Evolutionary conservation across 2,888 invertebrate genomes (phyloP).

Genomic region (Mythimna impura): DNA sequence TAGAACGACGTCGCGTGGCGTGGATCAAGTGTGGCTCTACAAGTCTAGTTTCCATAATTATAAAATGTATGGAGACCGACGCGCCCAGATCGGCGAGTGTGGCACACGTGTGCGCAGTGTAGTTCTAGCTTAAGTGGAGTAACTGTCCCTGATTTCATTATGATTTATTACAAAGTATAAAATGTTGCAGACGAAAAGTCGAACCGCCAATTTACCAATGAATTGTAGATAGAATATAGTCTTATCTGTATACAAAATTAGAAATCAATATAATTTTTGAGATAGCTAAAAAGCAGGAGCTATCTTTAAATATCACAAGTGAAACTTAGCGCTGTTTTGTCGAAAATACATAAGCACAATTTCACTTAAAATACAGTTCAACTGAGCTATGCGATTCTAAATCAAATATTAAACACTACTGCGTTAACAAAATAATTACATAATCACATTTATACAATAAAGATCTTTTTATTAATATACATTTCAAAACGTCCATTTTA

Average conservation of each 20-base stretch:
- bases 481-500: constrained; percentile 26
- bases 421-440: constrained; percentile 26
- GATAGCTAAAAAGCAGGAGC: constrained; percentile 14
- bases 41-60: no score
- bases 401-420: constrained; percentile 10
- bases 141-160: no score
- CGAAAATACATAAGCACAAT: constrained; percentile 17
- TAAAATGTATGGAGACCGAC: no score
- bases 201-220: neutral
- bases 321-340: neutral
- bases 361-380: constrained; percentile 23
- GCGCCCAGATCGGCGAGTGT: no score
- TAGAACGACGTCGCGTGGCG: no score
- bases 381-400: constrained; percentile 40
- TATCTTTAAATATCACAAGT: constrained; percentile 37
- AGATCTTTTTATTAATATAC: constrained; percentile 37
- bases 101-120: no score
- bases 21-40: no score
- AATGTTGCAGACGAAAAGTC: neutral
- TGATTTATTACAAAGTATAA: neutral
- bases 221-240: neutral
- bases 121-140: no score
- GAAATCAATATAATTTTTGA: constrained; percentile 4
- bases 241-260: neutral
- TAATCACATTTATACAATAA: constrained; percentile 41